Evolutionary conservation across 2,113 vertebrate genomes (phyloP).

Genomic region (Piprites chloris): DNA sequence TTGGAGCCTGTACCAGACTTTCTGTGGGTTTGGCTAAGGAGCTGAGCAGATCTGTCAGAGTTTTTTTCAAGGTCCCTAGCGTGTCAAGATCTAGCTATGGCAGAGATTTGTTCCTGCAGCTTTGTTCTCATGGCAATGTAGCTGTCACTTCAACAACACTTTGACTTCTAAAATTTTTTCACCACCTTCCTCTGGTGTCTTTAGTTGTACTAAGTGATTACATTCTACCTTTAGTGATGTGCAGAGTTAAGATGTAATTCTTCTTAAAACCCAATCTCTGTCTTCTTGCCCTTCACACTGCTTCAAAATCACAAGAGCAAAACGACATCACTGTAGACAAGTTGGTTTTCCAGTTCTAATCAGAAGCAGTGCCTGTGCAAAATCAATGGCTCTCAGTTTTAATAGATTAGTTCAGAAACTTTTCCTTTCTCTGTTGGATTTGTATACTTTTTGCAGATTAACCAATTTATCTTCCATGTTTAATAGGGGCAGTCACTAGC

Average conservation of each 20-base stretch:
- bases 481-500: neutral
- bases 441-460: neutral
- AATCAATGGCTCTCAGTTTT: neutral
- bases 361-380: neutral
- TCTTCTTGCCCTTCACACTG: neutral
- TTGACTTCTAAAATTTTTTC: neutral
- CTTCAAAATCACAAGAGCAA: constrained; percentile 2
- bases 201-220: constrained; percentile 2
- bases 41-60: neutral
- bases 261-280: neutral
- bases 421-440: neutral
- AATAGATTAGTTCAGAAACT: neutral
- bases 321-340: neutral
- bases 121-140: neutral
- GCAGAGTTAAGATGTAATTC: neutral
- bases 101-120: neutral
- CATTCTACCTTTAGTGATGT: neutral
- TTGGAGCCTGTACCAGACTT: neutral
- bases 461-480: neutral
- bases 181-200: neutral
- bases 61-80: neutral
- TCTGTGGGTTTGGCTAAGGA: neutral
- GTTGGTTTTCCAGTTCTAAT: neutral
- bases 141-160: neutral
- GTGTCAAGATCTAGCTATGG: neutral